Conservation (phyloP, 2,888 invertebrate genomes). For the Macrosiphum euphorbiae region DNA sequence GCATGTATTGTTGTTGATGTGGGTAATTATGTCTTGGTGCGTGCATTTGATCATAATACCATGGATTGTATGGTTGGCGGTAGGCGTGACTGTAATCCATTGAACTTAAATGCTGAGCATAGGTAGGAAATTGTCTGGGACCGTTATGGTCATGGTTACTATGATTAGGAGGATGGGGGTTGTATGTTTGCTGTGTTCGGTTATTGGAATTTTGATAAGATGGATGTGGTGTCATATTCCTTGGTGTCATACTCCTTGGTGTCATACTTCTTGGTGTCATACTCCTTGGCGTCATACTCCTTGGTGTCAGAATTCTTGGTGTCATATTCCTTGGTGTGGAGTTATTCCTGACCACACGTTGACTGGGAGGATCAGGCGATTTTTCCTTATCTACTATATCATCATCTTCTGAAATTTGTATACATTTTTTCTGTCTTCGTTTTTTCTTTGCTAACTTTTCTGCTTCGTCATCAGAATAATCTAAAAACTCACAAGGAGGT, state of each 20-base stretch:
- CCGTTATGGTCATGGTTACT: background rate
- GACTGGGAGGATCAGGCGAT: background rate
- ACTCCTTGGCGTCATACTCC: background rate
- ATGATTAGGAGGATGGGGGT: background rate
- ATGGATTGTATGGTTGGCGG: conserved; percentile 28
- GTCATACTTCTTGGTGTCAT: background rate
- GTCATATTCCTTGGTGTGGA: background rate
- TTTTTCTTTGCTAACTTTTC: conserved; percentile 73
- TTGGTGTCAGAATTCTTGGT: background rate
- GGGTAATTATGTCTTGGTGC: background rate
- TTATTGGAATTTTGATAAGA: background rate
- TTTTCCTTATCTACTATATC: background rate
- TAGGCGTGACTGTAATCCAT: background rate
- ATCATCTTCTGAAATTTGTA: background rate
- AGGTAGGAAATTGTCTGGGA: conserved; percentile 5
- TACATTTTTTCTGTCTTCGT: conserved; percentile 41
- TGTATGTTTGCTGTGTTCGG: background rate
- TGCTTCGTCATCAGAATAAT: conserved; percentile 91
- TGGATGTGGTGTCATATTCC: background rate
- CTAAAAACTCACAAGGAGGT: conserved; percentile 79
- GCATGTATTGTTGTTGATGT: background rate
- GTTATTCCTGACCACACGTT: no score
- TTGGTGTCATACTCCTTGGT: background rate
- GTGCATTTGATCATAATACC: background rate
- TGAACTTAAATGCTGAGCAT: conserved; percentile 40